A percentile compares a stretch with the other conserved stretches of the same genome.
phyloP scores from a whole-genome alignment of 1,140 invertebrate genomes.

The Camponotus pennsylvanicus region DNA sequence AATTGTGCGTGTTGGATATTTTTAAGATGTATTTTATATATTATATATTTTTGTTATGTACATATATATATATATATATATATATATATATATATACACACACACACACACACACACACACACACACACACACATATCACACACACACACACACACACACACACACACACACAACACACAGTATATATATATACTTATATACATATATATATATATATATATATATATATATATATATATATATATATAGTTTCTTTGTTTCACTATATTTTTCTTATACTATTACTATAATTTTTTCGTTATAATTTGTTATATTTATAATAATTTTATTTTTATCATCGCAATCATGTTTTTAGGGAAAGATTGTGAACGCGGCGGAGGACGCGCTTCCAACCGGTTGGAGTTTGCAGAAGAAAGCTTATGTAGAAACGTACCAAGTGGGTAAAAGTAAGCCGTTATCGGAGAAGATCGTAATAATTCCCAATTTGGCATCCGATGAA shows the following conservation, averaged over 20 bases:
- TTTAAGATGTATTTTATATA: conserved; percentile 4
- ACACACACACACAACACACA: no score
- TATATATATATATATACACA: no score
- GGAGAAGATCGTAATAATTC: conserved; percentile 85
- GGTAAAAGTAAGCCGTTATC: conserved; percentile 85
- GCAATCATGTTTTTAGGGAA: conserved; percentile 71
- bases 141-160: no score
- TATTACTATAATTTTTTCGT: no score
- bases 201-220: no score
- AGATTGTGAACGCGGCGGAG: conserved; percentile 81
- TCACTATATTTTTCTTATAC: background rate
- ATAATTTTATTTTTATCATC: conserved; percentile 7
- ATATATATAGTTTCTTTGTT: background rate
- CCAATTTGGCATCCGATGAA: conserved; percentile 84
- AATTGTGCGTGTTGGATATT: background rate
- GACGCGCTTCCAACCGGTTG: conserved; percentile 86
- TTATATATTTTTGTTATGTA: conserved; percentile 9
- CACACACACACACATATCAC: no score
- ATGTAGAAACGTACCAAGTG: conserved; percentile 85
- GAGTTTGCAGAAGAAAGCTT: conserved; percentile 85
- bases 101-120: no score
- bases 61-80: background rate
- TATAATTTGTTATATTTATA: conserved; percentile 39
- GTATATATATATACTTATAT: no score
- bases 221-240: no score